Evolutionary conservation across 1,140 invertebrate species (phyloP), one percentile per base, ranked within the genome.

Genomic region (Polypedilum pembai): DNA sequence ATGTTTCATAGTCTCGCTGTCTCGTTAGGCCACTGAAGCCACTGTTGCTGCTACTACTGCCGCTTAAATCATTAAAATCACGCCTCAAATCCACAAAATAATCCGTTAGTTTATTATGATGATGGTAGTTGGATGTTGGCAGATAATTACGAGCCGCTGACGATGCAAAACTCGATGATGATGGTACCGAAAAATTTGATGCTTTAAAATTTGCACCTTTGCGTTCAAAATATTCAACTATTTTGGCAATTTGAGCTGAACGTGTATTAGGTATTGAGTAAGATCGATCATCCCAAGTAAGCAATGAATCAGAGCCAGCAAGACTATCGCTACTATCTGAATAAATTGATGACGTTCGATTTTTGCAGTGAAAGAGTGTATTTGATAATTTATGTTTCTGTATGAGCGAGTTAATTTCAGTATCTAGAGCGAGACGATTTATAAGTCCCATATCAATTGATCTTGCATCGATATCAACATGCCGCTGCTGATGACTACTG

Each of bases 141-240:
- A 65, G 56, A 41, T 40, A 40, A 12, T 65, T 41, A 17, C 12
- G 72, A 1, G 76, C 73, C 8, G 73, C 41, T 10, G 75, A 74
- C 82, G 45, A 84, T 82, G 65, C 20, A 63, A 21, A 73, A 73
- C 41, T 75, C 33, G 24, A 40, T 21, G 73, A 73, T 10, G 20
- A 79, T 74, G 79, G 75, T 7, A 77, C 74, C 24, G 80, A 80
- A 40, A 78, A 76, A 12, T 69, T 75, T 73, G 73, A 77, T 76
- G 0, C 83, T 78, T 77, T 86, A 83, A 83, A 81, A 74, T 82
- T 82, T 72, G 83, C 84, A 18, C 87, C 86, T 83, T 93, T 92
- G 15, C 89, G 84, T 81, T 94, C 93, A 79, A 94, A 94, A 80
- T 94, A 94, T 76, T 94, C 92, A 10, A 94, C 92, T 75, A 94